A percentile compares a stretch with the other conserved stretches of the same genome.
Conservation (phyloP, 2,113 vertebrate species). For the Zapornia atra region DNA sequence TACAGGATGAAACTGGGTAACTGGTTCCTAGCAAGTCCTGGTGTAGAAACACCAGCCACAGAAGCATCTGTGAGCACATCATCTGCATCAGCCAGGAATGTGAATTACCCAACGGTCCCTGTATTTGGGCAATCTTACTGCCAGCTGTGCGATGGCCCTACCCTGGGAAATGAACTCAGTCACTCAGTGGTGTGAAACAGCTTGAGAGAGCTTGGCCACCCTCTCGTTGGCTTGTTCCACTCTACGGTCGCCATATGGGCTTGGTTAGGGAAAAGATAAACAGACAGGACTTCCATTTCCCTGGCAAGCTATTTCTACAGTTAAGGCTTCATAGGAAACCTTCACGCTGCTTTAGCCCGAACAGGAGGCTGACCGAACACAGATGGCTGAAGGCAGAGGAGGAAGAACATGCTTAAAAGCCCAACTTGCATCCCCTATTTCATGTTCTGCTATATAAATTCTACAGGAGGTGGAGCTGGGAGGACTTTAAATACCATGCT, state of each 20-base stretch:
- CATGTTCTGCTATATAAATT: neutral
- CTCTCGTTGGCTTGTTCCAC: neutral
- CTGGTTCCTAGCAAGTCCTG: neutral
- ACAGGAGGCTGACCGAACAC: neutral
- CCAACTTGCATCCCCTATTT: neutral
- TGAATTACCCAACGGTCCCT: neutral
- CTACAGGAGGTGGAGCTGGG: neutral
- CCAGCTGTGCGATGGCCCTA: neutral
- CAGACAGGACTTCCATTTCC: neutral
- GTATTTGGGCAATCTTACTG: neutral
- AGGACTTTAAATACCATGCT: neutral
- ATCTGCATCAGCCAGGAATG: neutral
- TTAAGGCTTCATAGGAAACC: neutral
- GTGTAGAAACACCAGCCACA: neutral
- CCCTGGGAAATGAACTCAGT: neutral
- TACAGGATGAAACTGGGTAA: neutral
- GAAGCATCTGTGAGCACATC: neutral
- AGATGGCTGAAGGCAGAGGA: conserved; percentile 9
- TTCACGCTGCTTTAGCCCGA: neutral
- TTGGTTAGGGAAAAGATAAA: neutral
- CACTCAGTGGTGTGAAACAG: neutral
- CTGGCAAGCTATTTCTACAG: neutral
- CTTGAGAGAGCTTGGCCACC: neutral
- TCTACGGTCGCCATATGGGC: neutral
- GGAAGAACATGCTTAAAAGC: neutral